phyloP scores from a whole-genome alignment of 1,140 invertebrate genomes.

The Physella acuta region DNA sequence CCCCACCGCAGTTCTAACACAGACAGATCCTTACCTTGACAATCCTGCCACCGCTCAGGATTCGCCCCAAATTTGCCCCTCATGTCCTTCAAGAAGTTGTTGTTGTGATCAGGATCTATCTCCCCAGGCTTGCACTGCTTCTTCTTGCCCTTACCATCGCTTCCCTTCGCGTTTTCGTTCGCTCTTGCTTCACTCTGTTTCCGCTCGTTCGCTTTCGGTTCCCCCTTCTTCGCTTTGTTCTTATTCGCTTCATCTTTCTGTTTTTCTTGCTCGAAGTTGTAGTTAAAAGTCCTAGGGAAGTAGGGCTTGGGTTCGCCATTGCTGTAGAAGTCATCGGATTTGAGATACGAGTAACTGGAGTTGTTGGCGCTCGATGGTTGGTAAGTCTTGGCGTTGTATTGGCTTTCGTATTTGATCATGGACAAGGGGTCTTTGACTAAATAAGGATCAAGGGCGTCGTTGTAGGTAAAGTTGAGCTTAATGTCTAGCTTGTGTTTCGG shows the following conservation, averaged over 20 bases:
- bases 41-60: neutral
- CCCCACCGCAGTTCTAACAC: no score
- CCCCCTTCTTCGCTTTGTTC: neutral
- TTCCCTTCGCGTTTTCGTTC: neutral
- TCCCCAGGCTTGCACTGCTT: neutral
- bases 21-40: neutral
- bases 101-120: constrained; percentile 1
- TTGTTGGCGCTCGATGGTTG: neutral
- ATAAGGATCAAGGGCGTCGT: neutral
- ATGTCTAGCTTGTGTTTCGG: neutral
- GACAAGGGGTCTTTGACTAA: neutral
- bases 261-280: no score
- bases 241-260: neutral
- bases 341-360: neutral
- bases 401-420: neutral
- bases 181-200: neutral
- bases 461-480: neutral
- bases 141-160: neutral
- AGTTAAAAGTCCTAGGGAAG: no score
- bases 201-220: neutral
- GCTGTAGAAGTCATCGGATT: neutral
- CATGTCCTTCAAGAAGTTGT: constrained; percentile 3
- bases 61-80: neutral
- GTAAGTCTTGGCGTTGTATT: neutral
- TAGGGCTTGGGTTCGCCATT: neutral